Conservation (phyloP, 2,888 invertebrate genomes). For the Drosophila testacea region DNA sequence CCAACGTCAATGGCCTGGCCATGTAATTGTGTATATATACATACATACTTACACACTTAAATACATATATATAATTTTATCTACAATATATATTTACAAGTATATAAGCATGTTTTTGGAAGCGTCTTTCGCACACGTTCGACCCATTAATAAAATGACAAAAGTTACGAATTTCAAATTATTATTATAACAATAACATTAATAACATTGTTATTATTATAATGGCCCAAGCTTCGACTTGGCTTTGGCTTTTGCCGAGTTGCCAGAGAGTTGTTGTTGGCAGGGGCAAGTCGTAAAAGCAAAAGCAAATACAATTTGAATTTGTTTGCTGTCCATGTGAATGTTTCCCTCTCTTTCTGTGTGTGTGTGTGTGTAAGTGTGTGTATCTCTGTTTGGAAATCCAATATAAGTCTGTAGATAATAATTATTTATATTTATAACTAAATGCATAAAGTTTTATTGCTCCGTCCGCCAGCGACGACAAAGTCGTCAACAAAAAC, state of each 20-base stretch:
- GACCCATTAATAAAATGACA: slow-evolving; percentile 80
- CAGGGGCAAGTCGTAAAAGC: slow-evolving; percentile 59
- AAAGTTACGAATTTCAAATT: slow-evolving; percentile 80
- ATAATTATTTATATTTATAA: slow-evolving; percentile 82
- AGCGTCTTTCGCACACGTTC: slow-evolving; percentile 61
- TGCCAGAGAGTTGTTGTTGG: slow-evolving; percentile 26
- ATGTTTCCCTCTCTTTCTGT: slow-evolving; percentile 11
- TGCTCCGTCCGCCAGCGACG: slow-evolving; percentile 48
- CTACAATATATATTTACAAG: slow-evolving; percentile 5
- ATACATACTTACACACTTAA: neutral
- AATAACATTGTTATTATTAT: slow-evolving; percentile 75
- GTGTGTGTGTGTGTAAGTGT: slow-evolving; percentile 5
- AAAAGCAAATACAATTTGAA: slow-evolving; percentile 66
- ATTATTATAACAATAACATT: slow-evolving; percentile 80
- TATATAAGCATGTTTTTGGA: slow-evolving; percentile 28
- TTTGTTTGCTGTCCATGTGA: slow-evolving; percentile 51
- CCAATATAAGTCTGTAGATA: slow-evolving; percentile 73
- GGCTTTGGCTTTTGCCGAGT: slow-evolving; percentile 23
- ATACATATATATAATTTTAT: neutral
- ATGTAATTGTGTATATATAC: slow-evolving; percentile 28
- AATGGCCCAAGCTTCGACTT: slow-evolving; percentile 39
- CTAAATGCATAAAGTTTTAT: slow-evolving; percentile 81
- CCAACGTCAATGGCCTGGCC: slow-evolving; percentile 55
- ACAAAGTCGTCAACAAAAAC: slow-evolving; percentile 74
- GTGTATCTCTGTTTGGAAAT: slow-evolving; percentile 51